Evolutionary conservation across 2,113 vertebrate species (phyloP).

Genomic region (Triplophysa dalaica): DNA sequence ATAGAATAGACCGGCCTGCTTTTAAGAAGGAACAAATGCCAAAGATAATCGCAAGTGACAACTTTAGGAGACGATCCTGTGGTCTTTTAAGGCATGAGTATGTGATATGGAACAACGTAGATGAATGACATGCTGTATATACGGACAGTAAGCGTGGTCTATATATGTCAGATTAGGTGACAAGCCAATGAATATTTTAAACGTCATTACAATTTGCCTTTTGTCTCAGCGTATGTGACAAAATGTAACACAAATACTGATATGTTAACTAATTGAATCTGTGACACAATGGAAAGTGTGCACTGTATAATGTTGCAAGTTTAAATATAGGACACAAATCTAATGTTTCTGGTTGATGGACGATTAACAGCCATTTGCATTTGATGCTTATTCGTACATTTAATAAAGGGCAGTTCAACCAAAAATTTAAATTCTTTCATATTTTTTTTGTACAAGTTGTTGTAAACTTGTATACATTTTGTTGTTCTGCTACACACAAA

Average conservation of each 20-base stretch:
- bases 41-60: constrained; percentile 59
- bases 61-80: constrained; percentile 42
- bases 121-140: constrained; percentile 2
- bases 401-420: no score
- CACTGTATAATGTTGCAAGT: not conserved
- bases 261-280: not conserved
- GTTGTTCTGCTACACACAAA: no score
- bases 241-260: not conserved
- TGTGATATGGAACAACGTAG: constrained; percentile 25
- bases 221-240: not conserved
- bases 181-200: not conserved
- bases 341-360: no score
- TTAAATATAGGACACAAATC: no score
- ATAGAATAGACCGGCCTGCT: constrained; percentile 38
- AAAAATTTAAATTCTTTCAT: no score
- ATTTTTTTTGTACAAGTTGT: no score
- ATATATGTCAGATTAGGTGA: not conserved
- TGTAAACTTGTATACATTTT: no score
- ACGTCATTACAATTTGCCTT: not conserved
- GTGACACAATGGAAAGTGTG: not conserved
- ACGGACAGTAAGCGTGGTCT: not conserved
- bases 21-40: constrained; percentile 40
- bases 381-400: no score
- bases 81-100: constrained; percentile 22
- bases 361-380: no score